Evolutionary conservation across 1,140 invertebrate genomes (phyloP).

Genomic region (Bactericera cockerelli): DNA sequence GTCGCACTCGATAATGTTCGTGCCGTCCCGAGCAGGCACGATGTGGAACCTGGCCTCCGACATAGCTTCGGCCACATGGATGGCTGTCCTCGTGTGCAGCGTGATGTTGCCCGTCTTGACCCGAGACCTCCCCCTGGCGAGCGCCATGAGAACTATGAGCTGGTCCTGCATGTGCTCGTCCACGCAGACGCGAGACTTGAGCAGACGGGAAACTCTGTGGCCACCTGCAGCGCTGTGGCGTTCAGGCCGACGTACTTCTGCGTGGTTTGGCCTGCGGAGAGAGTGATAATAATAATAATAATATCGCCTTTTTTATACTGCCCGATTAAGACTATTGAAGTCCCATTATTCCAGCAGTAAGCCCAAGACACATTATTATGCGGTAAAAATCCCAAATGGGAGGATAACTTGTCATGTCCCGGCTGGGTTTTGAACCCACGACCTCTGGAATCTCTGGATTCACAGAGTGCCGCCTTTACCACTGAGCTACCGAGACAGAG

Average conservation of each 20-base stretch:
- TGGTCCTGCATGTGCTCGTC: conserved; percentile 58
- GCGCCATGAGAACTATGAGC: conserved; percentile 73
- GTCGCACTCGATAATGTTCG: conserved; percentile 28
- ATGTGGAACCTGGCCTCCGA: conserved; percentile 29
- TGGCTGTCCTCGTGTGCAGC: conserved; percentile 72
- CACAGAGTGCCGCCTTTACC: too few relatives aligned
- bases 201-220: neutral
- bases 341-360: too few relatives aligned
- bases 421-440: too few relatives aligned
- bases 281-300: neutral
- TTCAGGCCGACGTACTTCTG: neutral
- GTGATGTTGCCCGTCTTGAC: conserved; percentile 49
- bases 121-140: conserved; percentile 55
- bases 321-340: too few relatives aligned
- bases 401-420: too few relatives aligned
- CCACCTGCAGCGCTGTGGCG: neutral
- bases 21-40: conserved; percentile 16
- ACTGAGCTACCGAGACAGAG: too few relatives aligned
- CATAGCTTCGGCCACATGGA: conserved; percentile 56
- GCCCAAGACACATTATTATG: too few relatives aligned
- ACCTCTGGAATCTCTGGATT: too few relatives aligned
- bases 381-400: too few relatives aligned
- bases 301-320: too few relatives aligned
- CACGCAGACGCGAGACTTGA: conserved; percentile 38
- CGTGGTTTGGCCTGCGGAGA: neutral